A percentile compares a stretch with the other conserved stretches of the same genome.
Conservation (phyloP, 1,140 invertebrate species). For the Drosophila simulans region DNA sequence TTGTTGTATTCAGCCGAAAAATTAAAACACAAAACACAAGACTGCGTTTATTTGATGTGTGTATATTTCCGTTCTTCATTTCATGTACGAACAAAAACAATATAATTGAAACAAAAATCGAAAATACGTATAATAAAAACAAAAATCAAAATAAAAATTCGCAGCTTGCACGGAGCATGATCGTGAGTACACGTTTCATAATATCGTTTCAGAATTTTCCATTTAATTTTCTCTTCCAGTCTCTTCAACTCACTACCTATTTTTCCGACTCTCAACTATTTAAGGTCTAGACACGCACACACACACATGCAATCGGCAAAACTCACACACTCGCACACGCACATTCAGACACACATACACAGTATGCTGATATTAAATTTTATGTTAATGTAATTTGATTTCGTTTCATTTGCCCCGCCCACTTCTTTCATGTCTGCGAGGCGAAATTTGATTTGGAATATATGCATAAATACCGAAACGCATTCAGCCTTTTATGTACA, state of each 20-base stretch:
- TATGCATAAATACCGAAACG: slow-evolving; percentile 31
- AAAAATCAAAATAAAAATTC: slow-evolving; percentile 59
- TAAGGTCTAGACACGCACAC: slow-evolving; percentile 45
- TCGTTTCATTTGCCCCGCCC: slow-evolving; percentile 40
- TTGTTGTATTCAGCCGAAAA: slow-evolving; percentile 12
- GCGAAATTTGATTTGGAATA: slow-evolving; percentile 50
- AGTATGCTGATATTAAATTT: slow-evolving; percentile 74
- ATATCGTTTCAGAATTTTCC: slow-evolving; percentile 67
- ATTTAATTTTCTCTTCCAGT: slow-evolving; percentile 57
- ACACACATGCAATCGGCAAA: slow-evolving; percentile 9
- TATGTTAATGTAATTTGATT: slow-evolving; percentile 78
- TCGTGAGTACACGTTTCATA: slow-evolving; percentile 89
- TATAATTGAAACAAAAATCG: slow-evolving; percentile 51
- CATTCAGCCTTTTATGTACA: slow-evolving; percentile 29
- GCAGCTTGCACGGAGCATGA: slow-evolving; percentile 93
- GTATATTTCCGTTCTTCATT: slow-evolving; percentile 73
- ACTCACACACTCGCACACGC: slow-evolving; percentile 8
- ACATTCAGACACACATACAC: slow-evolving; percentile 16
- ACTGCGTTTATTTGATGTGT: slow-evolving; percentile 76
- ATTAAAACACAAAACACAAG: slow-evolving; percentile 15
- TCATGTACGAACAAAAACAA: slow-evolving; percentile 71
- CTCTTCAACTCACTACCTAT: slow-evolving; percentile 27
- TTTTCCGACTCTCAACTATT: slow-evolving; percentile 50
- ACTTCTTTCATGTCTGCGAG: slow-evolving; percentile 5
- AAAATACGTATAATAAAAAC: slow-evolving; percentile 38